Evolutionary conservation across 2,797 vertebrate genomes (phyloP), one percentile per base, ranked within the genome.

Genomic region (Pipistrellus kuhlii): DNA sequence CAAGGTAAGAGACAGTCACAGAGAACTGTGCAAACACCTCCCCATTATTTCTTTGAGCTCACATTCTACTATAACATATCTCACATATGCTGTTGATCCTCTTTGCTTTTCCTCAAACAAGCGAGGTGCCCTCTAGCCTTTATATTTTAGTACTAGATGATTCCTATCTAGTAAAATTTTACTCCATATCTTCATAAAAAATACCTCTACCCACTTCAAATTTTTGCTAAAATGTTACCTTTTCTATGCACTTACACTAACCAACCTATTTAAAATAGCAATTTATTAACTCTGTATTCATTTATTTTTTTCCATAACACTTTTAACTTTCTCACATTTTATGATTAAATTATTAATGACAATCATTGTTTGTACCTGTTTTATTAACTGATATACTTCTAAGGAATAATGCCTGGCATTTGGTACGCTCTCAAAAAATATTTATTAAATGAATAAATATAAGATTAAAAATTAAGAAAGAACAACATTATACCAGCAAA

Each of bases 81-180:
- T 53, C 17, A 23, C 12, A 27, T 6, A 59, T 6, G 9, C 12
- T 59, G 57, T 59, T 59, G 57, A 59, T 55, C 8, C 3, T 77
- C 57, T 84, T 53, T 35, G 1, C 25, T 64, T 81, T 72, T 48
- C 7, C 11, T 72, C 25, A 48, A 32, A 75, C 9, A 64, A 7
- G 0, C 7, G 38, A 73, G 7, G 5, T 7, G 11, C 20, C 0
- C 0, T 68, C 6, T 69, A 35, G 12, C 11, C 2, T 55, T 32
- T 9, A 68, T 11, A 85, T 2, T 14, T 71, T 21, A 68, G 3
- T 44, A 13, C 5, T 68, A 8, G 10, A 4, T 64, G 7, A 73
- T 78, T 85, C 13, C 17, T 68, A 1, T 81, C 8, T 90, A 1
- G 30, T 69, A 51, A 1, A n/a, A 69, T 94, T 81, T 84, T 35